Evolutionary conservation across 2,113 vertebrate genomes (phyloP).

Genomic region (Zosterops hypoxanthus): DNA sequence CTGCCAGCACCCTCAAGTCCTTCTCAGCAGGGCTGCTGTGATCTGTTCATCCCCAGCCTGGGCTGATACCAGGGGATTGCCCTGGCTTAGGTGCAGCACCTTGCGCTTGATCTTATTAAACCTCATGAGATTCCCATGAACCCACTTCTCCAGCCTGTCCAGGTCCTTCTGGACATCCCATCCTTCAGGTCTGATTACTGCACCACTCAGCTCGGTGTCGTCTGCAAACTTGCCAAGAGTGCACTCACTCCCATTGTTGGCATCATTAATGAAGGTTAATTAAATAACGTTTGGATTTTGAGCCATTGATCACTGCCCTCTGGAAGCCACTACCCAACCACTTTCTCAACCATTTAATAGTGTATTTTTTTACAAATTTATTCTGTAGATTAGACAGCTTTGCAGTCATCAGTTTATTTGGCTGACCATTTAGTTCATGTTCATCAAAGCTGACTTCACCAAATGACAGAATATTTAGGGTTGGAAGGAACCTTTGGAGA

Average conservation of each 20-base stretch:
- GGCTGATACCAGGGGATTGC: rapidly evolving
- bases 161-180: not conserved
- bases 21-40: rapidly evolving
- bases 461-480: not conserved
- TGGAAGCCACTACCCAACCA: not conserved
- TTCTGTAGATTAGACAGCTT: not conserved
- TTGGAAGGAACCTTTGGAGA: not conserved
- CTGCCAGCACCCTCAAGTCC: rapidly evolving
- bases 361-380: not conserved
- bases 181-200: not conserved
- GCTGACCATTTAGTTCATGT: not conserved
- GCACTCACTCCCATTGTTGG: not conserved
- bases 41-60: not conserved
- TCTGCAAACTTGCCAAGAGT: not conserved
- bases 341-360: not conserved
- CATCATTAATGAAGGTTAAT: not conserved
- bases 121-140: not conserved
- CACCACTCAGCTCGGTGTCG: not conserved
- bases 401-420: not conserved
- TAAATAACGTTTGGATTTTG: not conserved
- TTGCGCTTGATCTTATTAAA: not conserved
- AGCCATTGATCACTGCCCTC: not conserved
- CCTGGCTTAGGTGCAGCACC: not conserved
- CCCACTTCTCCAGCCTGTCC: not conserved
- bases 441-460: not conserved